A percentile compares a stretch with the other conserved stretches of the same genome.
These are phyloP conservation scores for Proctacanthus coquilletti DNA, from an alignment of 1,140 invertebrate species.

Conservation along the genomic window DNA sequence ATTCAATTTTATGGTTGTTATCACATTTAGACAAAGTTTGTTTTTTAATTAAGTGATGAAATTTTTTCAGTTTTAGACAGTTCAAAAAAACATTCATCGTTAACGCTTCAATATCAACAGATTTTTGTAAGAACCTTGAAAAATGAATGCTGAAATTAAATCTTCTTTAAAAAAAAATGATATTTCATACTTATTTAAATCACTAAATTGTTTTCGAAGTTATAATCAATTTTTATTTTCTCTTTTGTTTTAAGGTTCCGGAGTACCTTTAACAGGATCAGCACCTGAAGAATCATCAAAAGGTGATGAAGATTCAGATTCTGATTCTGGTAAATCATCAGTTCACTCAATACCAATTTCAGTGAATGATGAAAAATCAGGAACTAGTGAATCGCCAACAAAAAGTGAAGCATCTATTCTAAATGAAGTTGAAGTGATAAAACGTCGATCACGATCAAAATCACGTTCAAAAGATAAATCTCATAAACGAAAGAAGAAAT, in stretches of 20 bases:
- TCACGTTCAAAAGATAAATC: neutral
- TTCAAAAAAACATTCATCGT: too few species aligned
- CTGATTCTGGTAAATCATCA: constrained; percentile 16
- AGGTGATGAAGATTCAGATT: too few species aligned
- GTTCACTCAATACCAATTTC: constrained; percentile 29
- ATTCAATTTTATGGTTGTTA: too few species aligned
- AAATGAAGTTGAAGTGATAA: constrained; percentile 7
- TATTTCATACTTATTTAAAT: neutral
- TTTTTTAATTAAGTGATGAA: too few species aligned
- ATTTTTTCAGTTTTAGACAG: too few species aligned
- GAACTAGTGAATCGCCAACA: constrained; percentile 3
- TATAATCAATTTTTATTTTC: neutral
- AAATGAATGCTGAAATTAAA: too few species aligned
- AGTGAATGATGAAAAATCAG: constrained; percentile 11
- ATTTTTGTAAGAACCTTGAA: too few species aligned
- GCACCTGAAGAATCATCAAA: too few species aligned
- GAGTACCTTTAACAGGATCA: neutral
- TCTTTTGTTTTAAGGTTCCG: neutral
- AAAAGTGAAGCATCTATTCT: neutral
- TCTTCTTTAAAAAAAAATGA: neutral
- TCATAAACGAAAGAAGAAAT: too few species aligned
- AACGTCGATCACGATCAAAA: neutral
- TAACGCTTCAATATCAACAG: too few species aligned
- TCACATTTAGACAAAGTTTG: too few species aligned
- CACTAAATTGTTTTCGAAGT: neutral